Percentiles rank a stretch among this genome's conserved stretches.
phyloP scores from a whole-genome alignment of 2,797 vertebrate genomes.

The Pampus argenteus region DNA sequence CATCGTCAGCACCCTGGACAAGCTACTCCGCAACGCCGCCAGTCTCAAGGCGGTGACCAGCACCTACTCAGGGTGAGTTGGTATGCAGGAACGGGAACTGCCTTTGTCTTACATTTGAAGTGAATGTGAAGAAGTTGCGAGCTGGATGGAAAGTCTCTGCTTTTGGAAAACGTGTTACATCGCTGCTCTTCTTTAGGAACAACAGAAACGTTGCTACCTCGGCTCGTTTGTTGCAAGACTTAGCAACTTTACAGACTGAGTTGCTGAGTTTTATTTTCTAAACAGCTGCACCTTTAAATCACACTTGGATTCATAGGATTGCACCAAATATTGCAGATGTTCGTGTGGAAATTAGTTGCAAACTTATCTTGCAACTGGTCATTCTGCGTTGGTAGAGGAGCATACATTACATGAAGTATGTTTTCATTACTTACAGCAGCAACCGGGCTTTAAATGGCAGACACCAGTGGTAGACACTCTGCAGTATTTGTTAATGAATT shows the following conservation, averaged over 20 bases:
- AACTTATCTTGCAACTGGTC: not conserved
- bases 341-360: not conserved
- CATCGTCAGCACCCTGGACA: conserved; percentile 98
- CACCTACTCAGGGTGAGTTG: conserved; percentile 94
- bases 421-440: not conserved
- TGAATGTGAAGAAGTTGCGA: conserved; percentile 21
- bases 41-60: conserved; percentile 97
- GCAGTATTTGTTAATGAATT: conserved; percentile 13
- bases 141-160: conserved; percentile 12
- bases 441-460: not conserved
- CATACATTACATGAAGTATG: not conserved
- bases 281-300: conserved; percentile 18
- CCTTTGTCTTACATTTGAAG: conserved; percentile 6
- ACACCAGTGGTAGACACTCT: not conserved
- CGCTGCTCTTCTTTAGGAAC: conserved; percentile 18
- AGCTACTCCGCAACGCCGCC: conserved; percentile 97
- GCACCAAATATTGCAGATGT: not conserved
- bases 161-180: conserved; percentile 35
- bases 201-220: conserved; percentile 22
- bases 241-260: conserved; percentile 32
- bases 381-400: not conserved
- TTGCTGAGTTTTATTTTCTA: conserved; percentile 28
- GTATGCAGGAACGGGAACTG: not conserved
- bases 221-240: conserved; percentile 28
- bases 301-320: not conserved